Evolutionary conservation across 2,888 invertebrate genomes (phyloP), one percentile per base, ranked within the genome.

Genomic region (Neelides folsomi): DNA sequence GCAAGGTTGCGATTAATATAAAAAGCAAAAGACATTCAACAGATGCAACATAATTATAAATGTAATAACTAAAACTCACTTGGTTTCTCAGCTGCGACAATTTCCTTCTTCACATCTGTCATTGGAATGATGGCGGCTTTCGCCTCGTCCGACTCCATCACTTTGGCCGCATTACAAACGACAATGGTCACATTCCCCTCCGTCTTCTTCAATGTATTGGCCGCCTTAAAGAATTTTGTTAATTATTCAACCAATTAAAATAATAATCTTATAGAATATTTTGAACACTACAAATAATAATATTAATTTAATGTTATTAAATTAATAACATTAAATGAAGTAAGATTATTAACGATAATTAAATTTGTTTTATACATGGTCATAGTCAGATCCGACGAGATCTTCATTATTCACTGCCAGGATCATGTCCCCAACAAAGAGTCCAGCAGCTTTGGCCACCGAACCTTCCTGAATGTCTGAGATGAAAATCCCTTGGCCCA

Each of bases 351-450:
- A n/a, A n/a, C n/a, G n/a, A n/a, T n/a, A n/a, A n/a, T n/a, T n/a
- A n/a, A n/a, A n/a, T n/a, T n/a, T n/a, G n/a, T n/a, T n/a, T n/a
- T n/a, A n/a, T 73, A 88, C 89, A 68, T 83, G 81, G 67, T 90
- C 89, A 67, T 90, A 90, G 68, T 81, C 87, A 60, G 84, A 82
- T 60, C 86, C 87, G 13, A 88, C 75, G 49, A 90, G 74, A 18
- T 90, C 85, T 67, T 95, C 92, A 66, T 87, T 85, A 72, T 98
- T 98, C 46, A 97, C 90, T 41, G 90, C 86, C 56, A 98, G 75
- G 62, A 98, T 84, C 85, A 97, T 89, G 72, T 98, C 97, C 57
- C 97, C 97, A 52, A 95, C 93, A 75, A 86, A 84, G 44, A 98
- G 77, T 49, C 95, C 92, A 65, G 87, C 89, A 85, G 81, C 78